phyloP scores from a whole-genome alignment of 2,888 invertebrate species.

The Polyommatus iphigenia region DNA sequence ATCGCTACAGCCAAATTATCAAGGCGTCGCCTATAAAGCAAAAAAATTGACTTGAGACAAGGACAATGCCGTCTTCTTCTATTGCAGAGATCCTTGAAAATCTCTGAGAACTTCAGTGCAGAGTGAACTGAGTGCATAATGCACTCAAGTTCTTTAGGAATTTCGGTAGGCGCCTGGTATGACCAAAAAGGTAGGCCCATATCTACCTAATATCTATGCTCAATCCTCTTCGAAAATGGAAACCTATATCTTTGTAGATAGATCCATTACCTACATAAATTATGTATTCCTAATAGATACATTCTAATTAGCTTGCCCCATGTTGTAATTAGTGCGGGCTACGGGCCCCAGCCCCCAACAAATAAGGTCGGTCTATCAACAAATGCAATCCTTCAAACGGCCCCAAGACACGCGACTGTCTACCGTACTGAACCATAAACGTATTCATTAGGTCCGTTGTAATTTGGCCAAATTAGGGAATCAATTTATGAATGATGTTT shows the following conservation, averaged over 20 bases:
- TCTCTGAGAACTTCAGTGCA: too few relatives aligned
- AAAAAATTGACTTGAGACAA: too few relatives aligned
- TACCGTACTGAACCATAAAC: neutral
- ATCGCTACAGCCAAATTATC: too few relatives aligned
- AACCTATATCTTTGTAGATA: too few relatives aligned
- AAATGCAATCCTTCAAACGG: slow-evolving; percentile 21
- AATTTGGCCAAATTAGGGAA: neutral
- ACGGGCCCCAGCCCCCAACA: slow-evolving; percentile 5
- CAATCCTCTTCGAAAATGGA: too few relatives aligned
- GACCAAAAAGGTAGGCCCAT: neutral
- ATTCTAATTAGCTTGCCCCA: neutral
- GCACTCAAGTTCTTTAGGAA: neutral
- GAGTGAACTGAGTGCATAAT: neutral
- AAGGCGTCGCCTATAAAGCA: too few relatives aligned
- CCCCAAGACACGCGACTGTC: slow-evolving; percentile 22
- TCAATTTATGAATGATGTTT: too few relatives aligned
- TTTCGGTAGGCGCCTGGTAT: neutral
- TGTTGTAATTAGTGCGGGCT: slow-evolving; percentile 3
- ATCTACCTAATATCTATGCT: too few relatives aligned
- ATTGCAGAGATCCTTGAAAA: too few relatives aligned
- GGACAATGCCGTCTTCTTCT: too few relatives aligned
- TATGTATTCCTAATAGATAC: slow-evolving; percentile 4
- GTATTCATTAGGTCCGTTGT: neutral
- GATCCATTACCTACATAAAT: neutral
- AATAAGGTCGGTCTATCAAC: slow-evolving; percentile 10